These are phyloP conservation scores for Cryptophagus acutangulus DNA, from an alignment of 2,888 invertebrate genomes.

Conservation along the genomic window DNA sequence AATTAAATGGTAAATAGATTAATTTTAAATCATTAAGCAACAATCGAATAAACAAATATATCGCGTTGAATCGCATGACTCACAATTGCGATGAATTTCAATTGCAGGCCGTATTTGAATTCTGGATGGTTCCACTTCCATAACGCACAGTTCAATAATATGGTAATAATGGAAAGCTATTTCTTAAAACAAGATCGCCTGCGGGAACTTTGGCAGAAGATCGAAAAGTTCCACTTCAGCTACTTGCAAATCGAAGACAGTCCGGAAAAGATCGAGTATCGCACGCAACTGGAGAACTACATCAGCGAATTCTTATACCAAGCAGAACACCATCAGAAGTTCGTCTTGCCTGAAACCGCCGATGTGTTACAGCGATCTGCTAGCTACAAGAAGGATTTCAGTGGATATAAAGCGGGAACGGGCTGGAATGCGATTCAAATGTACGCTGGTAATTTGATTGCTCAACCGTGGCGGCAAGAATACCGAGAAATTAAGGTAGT, in stretches of 20 bases:
- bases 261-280: constrained; percentile 68
- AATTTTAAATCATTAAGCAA: no score
- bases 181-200: constrained; percentile 52
- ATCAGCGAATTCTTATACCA: constrained; percentile 73
- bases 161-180: constrained; percentile 50
- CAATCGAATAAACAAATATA: no score
- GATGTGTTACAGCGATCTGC: constrained; percentile 72
- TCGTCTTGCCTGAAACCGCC: constrained; percentile 68
- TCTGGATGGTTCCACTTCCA: not conserved
- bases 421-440: constrained; percentile 82
- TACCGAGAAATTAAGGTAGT: constrained; percentile 72
- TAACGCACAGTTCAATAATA: constrained; percentile 26
- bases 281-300: constrained; percentile 72
- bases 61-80: no score
- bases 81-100: not conserved
- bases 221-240: constrained; percentile 70
- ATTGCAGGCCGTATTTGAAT: not conserved
- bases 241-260: constrained; percentile 78
- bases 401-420: constrained; percentile 72
- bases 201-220: constrained; percentile 66
- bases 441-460: constrained; percentile 79
- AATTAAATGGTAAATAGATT: no score
- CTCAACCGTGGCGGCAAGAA: constrained; percentile 87
- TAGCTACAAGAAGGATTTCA: constrained; percentile 65
- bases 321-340: constrained; percentile 76